Base-by-base conservation (phyloP, 2,888 invertebrate species). In the Drosophila fulvimacula region DNA sequence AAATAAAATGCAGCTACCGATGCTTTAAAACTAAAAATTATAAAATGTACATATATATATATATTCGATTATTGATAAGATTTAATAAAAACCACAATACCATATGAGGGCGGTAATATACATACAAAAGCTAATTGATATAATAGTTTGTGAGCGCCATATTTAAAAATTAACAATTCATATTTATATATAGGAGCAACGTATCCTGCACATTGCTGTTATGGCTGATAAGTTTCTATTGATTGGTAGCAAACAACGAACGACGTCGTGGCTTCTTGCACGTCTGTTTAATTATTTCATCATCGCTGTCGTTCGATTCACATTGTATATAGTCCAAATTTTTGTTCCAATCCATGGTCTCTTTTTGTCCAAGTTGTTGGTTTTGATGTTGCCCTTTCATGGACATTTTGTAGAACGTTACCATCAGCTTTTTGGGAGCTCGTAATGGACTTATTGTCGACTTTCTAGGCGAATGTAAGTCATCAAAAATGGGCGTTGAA, bases 41-140 rank as follows among this genome's bases (percentile, higher is more conserved):
- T 21, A 36, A 21, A 36, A 3, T 42, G 1, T 5, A 41, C 17
- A 19, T 9, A 15, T 24, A n/a, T 24, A 24, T 24, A 36, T 2
- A 11, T n/a, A n/a, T 17, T 2, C 5, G 5, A 34, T 3, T 36
- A 36, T 38, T 11, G 36, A 24, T 52, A 38, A 24, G 24, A 27
- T 4, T 27, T 10, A 38, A 4, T 3, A 6, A 52, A 17, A n/a
- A 15, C 5, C 7, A 15, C 9, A 13, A 44, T 2, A 42, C 13
- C 6, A 49, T 63, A 9, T 44, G 15, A 30, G 15, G 13, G 10
- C 4, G 11, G 9, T 24, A 15, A 10, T 1, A 34, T 9, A n/a
- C 64, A 15, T 5, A 15, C 38, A 38, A 24, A 52, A 65, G 65
- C 27, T 69, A 21, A 13, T 5, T 27, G 44, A n/a, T 69, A 44